These are phyloP conservation scores for Philantomba maxwellii DNA, from an alignment of 2,113 vertebrate species.

Conservation along the genomic window DNA sequence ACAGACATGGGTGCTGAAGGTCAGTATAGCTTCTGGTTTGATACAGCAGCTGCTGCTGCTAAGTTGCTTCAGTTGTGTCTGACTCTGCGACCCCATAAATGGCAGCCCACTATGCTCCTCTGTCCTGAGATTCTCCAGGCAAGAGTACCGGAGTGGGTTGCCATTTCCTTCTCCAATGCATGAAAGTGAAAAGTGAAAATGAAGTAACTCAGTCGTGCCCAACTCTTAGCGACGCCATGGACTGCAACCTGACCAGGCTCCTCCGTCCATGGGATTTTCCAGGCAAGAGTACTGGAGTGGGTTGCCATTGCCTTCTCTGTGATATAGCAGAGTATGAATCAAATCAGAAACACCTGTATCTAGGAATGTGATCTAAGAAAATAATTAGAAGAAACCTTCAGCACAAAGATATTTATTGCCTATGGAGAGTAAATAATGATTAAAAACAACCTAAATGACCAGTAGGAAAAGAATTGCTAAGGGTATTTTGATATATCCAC, in stretches of 20 bases:
- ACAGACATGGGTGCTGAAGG: neutral
- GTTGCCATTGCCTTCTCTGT: neutral
- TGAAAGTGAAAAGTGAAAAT: no score
- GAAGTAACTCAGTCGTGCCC: no score
- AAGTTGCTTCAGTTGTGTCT: no score
- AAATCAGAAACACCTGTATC: neutral
- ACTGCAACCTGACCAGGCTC: no score
- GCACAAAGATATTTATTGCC: neutral
- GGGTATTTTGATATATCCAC: neutral
- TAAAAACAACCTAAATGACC: neutral
- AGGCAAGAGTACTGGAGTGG: no score
- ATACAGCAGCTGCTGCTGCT: neutral
- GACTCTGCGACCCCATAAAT: no score
- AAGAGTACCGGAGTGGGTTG: no score
- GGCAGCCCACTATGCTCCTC: no score
- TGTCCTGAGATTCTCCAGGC: no score
- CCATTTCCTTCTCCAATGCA: no score
- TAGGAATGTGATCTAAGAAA: neutral
- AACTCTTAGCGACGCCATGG: no score
- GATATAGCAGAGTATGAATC: neutral
- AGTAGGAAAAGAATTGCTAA: neutral
- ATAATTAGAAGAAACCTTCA: neutral
- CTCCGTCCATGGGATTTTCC: no score
- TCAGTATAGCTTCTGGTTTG: neutral
- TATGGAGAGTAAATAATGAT: neutral